Evolutionary conservation across 1,140 invertebrate species (phyloP), one percentile per base, ranked within the genome.

Genomic region (Asobara japonica): DNA sequence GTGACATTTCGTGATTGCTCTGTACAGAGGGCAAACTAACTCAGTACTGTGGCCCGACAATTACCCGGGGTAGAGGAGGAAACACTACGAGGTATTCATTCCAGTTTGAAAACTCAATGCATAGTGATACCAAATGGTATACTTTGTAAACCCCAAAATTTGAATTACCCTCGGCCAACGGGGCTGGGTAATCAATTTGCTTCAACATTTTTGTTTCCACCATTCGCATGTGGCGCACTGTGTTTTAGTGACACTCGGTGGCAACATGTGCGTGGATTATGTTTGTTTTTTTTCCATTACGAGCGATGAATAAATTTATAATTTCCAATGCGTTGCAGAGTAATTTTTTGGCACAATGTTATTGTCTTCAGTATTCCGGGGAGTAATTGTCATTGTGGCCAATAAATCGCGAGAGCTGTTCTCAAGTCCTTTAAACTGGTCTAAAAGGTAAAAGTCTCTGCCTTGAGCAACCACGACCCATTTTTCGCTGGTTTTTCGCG

Each of bases 1-100:
- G 66, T 69, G 66, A 69, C 48, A 69, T 69, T 69, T 69, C 48
- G 20, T 60, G 66, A 69, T 69, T 69, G 48, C 66, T 48, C 18
- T 3, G 41, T 20, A 48, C 29, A 3, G 13, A 16, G 29, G 27
- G 22, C 51, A 69, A 69, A 69, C 29, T 56, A 69, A 48, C 66
- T 20, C 27, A 60, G 45, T 51, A 56, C 29, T 30, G 60, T 69
- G 25, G 45, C 18, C 45, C 60, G 66, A 69, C 66, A 48, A 69
- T 56, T 69, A 51, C 48, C 45, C 25, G 27, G 16, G 60, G 18
- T 38, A 29, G n/a, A 5, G 31, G 33, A 18, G 51, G 66, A 20
- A 36, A 56, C 51, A 56, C 51, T 56, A 56, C 41, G n/a, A 22
- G 10, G 51, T 25, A 56, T 56, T 56, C 51, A 56, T 56, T 13